Conservation (phyloP, 1,140 invertebrate species). For the Bombyx mandarina region DNA sequence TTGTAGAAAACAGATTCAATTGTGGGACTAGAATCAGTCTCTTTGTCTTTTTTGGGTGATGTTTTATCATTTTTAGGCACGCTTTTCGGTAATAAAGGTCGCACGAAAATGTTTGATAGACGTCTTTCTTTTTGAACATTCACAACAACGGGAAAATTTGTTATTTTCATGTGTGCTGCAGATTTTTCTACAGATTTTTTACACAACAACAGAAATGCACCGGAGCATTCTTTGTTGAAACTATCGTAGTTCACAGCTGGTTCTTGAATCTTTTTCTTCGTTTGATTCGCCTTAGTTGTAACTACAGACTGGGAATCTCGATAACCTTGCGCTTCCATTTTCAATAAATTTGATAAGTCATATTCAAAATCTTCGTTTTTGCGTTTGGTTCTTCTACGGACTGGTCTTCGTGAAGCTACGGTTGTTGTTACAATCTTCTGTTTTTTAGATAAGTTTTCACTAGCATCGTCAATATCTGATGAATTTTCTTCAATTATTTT, state of each 20-base stretch:
- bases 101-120: conserved; percentile 38
- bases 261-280: conserved; percentile 40
- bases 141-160: conserved; percentile 28
- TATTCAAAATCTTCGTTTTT: conserved; percentile 80
- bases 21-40: conserved; percentile 3
- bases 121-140: conserved; percentile 25
- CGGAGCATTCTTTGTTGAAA: conserved; percentile 46
- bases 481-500: conserved; percentile 60
- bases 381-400: conserved; percentile 75
- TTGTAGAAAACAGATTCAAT: no score
- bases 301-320: conserved; percentile 37
- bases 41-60: conserved; percentile 49
- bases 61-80: conserved; percentile 39
- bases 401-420: conserved; percentile 64
- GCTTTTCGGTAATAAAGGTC: conserved; percentile 44
- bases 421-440: conserved; percentile 20
- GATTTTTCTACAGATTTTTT: conserved; percentile 43
- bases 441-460: conserved; percentile 38
- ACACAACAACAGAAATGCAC: conserved; percentile 40
- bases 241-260: conserved; percentile 38
- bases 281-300: conserved; percentile 28
- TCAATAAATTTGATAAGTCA: conserved; percentile 73
- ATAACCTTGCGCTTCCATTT: conserved; percentile 65
- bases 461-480: conserved; percentile 56
- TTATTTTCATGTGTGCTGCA: conserved; percentile 48